Conservation (phyloP, 2,113 vertebrate genomes). For the Spilogale gracilis region DNA sequence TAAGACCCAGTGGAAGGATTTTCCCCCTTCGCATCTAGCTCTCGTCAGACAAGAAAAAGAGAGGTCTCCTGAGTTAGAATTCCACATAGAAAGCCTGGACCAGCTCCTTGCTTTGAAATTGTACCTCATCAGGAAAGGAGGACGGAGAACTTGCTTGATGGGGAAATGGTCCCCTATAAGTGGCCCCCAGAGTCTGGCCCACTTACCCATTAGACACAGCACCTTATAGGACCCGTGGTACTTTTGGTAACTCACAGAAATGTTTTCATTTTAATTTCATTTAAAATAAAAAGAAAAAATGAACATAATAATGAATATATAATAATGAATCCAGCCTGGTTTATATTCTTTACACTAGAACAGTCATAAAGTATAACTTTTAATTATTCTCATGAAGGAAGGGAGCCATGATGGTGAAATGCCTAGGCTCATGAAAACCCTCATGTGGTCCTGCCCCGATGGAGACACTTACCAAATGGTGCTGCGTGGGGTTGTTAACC, state of each 20-base stretch:
- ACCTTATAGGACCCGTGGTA: not conserved
- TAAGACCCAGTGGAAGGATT: not conserved
- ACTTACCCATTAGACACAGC: not conserved
- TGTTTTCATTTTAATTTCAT: slow-evolving; percentile 37
- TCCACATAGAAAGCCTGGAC: not conserved
- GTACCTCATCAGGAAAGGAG: not conserved
- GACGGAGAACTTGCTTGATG: not conserved
- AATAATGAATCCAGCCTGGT: not conserved
- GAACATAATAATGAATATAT: not conserved
- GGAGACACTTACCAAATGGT: not conserved
- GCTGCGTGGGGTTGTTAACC: not conserved
- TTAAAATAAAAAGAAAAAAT: not conserved
- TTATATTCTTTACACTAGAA: not conserved
- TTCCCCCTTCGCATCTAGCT: not conserved
- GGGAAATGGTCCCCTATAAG: not conserved
- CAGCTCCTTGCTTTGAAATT: slow-evolving; percentile 34
- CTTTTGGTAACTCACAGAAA: not conserved
- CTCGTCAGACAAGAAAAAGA: slow-evolving; percentile 14
- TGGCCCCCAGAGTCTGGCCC: not conserved
- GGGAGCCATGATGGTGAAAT: not conserved
- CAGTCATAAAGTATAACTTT: not conserved
- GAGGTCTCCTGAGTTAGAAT: not conserved
- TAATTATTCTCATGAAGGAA: not conserved
- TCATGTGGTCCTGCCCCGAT: not conserved
- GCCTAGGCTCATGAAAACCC: not conserved